These are phyloP conservation scores for Drosophila ezoana DNA, from an alignment of 2,888 invertebrate species.

Conservation along the genomic window DNA sequence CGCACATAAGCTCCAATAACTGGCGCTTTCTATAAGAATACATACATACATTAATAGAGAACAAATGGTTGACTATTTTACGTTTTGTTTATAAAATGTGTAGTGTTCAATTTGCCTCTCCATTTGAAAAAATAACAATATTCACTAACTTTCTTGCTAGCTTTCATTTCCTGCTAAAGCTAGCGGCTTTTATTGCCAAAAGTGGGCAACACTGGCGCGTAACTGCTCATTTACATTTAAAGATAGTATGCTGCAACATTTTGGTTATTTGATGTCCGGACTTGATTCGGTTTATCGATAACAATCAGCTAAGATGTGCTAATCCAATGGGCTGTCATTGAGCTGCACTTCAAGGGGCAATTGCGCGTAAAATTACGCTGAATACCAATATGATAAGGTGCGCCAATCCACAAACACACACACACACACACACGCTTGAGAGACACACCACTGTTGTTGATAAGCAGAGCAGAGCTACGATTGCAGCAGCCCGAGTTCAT, in stretches of 20 bases:
- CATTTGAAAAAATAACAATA: too few relatives aligned
- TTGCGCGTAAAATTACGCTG: slow-evolving; percentile 37
- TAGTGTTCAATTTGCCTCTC: too few relatives aligned
- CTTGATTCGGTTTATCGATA: slow-evolving; percentile 32
- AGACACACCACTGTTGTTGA: slow-evolving; percentile 19
- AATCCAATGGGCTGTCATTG: slow-evolving; percentile 60
- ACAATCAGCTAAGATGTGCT: slow-evolving; percentile 12
- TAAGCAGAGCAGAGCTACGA: slow-evolving; percentile 27
- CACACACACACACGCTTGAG: slow-evolving; percentile 3
- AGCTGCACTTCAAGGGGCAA: slow-evolving; percentile 58
- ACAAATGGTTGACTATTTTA: too few relatives aligned
- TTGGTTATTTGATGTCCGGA: not conserved
- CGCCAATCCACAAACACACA: slow-evolving; percentile 3
- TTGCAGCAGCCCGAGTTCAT: slow-evolving; percentile 11
- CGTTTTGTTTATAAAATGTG: too few relatives aligned
- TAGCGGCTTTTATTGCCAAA: not conserved
- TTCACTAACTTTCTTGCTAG: too few relatives aligned
- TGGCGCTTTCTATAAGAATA: slow-evolving; percentile 78
- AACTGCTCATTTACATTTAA: not conserved
- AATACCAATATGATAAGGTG: slow-evolving; percentile 27
- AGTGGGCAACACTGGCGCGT: not conserved
- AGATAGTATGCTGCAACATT: not conserved
- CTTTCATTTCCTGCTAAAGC: not conserved
- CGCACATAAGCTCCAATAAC: slow-evolving; percentile 86
- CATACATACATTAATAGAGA: not conserved